Evolutionary conservation across 2,888 invertebrate species (phyloP).

Genomic region (Zygothrica quintamaculata): DNA sequence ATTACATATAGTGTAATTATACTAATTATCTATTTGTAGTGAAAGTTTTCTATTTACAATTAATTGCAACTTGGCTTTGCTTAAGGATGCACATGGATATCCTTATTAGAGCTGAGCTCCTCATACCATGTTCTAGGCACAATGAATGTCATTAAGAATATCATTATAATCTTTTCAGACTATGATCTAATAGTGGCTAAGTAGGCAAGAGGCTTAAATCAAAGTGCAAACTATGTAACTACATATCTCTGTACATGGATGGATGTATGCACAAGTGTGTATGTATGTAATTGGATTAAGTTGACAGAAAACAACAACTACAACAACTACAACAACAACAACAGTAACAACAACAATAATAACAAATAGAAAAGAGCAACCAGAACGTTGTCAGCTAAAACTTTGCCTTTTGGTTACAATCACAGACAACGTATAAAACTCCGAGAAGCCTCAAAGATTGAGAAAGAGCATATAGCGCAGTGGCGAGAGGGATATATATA

Average conservation of each 20-base stretch:
- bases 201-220: conserved; percentile 35
- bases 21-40: too few species aligned
- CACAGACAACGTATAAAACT: conserved; percentile 34
- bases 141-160: conserved; percentile 25
- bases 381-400: conserved; percentile 62
- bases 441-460: conserved; percentile 30
- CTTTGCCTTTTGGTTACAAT: conserved; percentile 70
- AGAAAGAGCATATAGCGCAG: not conserved
- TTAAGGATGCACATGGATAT: not conserved
- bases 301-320: conserved; percentile 63
- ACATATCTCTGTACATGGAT: too few species aligned
- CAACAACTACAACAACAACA: conserved; percentile 10
- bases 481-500: not conserved
- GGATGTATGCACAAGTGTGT: conserved; percentile 17
- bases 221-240: conserved; percentile 51
- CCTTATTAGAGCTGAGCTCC: too few species aligned
- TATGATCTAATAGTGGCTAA: conserved; percentile 9
- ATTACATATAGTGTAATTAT: too few species aligned
- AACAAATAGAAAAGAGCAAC: conserved; percentile 20
- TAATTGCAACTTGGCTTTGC: too few species aligned
- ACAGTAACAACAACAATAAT: conserved; percentile 19
- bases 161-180: conserved; percentile 29
- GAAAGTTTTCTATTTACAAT: too few species aligned
- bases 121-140: too few species aligned
- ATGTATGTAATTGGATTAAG: conserved; percentile 71